These are phyloP conservation scores for Channallabes apus DNA, from an alignment of 2,797 vertebrate genomes.

Conservation along the genomic window DNA sequence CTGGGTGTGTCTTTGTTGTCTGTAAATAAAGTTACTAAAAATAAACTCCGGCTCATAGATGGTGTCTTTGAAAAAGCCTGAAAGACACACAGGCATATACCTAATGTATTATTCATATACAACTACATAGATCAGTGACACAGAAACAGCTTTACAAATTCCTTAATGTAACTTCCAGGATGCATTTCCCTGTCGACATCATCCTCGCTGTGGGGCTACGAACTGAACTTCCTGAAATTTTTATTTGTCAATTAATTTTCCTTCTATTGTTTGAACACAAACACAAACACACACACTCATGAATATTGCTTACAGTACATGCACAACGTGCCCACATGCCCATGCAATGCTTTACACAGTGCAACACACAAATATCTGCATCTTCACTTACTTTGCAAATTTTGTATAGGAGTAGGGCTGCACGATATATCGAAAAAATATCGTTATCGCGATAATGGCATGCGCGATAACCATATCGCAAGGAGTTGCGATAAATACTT, in stretches of 20 bases:
- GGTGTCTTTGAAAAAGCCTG: background rate
- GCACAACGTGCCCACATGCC: background rate
- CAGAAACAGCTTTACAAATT: background rate
- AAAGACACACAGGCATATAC: background rate
- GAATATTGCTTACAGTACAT: background rate
- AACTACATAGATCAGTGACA: background rate
- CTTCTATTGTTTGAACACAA: slow-evolving; percentile 28
- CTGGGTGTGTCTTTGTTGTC: background rate
- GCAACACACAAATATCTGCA: background rate
- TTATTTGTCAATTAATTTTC: slow-evolving; percentile 17
- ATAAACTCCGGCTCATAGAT: background rate
- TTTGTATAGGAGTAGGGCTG: too few relatives aligned
- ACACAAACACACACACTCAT: background rate
- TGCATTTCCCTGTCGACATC: background rate
- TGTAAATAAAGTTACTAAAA: background rate
- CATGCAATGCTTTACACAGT: background rate
- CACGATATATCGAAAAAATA: too few relatives aligned
- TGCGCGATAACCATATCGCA: too few relatives aligned
- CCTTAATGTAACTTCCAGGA: too few relatives aligned
- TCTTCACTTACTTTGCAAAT: background rate
- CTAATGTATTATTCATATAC: background rate
- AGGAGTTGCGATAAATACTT: too few relatives aligned
- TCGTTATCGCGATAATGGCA: too few relatives aligned
- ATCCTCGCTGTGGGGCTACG: slow-evolving; percentile 11
- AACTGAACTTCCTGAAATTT: background rate